These are phyloP conservation scores for Natrix natrix DNA, from an alignment of 2,797 vertebrate genomes.

Conservation along the genomic window DNA sequence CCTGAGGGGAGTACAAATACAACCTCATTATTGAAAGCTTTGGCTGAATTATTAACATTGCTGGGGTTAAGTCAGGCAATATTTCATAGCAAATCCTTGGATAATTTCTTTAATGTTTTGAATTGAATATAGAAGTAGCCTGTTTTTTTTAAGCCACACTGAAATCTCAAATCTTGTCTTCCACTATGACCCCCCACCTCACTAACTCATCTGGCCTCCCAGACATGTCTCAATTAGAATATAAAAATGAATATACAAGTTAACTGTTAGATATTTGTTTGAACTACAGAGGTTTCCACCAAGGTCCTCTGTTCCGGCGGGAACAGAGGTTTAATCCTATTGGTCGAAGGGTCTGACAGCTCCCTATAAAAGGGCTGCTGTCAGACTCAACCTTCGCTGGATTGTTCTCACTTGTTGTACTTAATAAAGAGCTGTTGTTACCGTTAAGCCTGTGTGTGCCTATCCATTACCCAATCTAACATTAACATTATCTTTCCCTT, in stretches of 20 bases:
- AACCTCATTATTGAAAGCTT: conserved; percentile 41
- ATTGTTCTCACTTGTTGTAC: no score
- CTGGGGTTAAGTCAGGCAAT: conserved; percentile 33
- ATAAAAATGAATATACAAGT: not conserved
- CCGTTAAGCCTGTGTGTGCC: no score
- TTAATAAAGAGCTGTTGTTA: no score
- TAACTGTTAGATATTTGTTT: not conserved
- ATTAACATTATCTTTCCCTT: not conserved
- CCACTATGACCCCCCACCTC: not conserved
- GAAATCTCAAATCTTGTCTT: not conserved
- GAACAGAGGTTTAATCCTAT: no score
- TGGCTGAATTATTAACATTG: conserved; percentile 39
- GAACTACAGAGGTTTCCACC: no score
- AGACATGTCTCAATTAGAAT: not conserved
- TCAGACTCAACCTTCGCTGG: no score
- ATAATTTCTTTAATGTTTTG: conserved; percentile 28
- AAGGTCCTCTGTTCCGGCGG: no score
- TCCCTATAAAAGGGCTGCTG: no score
- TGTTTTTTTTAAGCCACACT: conserved; percentile 29
- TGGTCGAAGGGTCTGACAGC: no score
- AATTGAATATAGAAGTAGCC: conserved; percentile 8
- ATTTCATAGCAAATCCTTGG: conserved; percentile 35
- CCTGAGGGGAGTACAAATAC: conserved; percentile 19
- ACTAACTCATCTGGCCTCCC: not conserved
- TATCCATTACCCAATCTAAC: no score